Base-by-base conservation (phyloP, 2,113 vertebrate genomes). In the Lasiurus cinereus region DNA sequence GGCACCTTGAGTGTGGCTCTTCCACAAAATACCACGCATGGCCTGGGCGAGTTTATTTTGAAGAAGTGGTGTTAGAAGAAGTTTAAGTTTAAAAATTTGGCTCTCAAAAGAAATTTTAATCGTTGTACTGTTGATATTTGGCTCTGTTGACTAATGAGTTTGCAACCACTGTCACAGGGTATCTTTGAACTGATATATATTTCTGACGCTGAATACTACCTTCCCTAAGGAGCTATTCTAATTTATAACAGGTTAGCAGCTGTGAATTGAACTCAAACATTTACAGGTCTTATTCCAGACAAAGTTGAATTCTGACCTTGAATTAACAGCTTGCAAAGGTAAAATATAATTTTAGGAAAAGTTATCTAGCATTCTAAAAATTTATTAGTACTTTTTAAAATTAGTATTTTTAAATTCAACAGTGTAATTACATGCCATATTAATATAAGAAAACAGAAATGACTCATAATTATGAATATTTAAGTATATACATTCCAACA, bases 381-480 rank as follows among this genome's bases (percentile, higher is more conserved):
- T 39, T 4, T 79, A 89, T 64, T 89, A 82, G 62, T 46, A 85
- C 85, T 88, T 91, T 46, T 78, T n/a, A n/a, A 4, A 78, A 56
- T 67, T 91, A n/a, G n/a, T n/a, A 89, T 91, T 69, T 92, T 83
- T 11, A 92, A 69, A 89, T 59, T 36, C 5, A 59, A 85, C 8
- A 15, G 43, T 76, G 15, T n/a, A 33, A 50, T 91, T 83, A 39
- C 0, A 36, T 48, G 69, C 31, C 69, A 0, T 27, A 85, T 31
- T 83, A 56, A 0, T 12, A 82, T 31, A 69, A 48, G 33, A 85
- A 70, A 88, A 43, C 3, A 66, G 90, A 95, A 96, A 70, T 72
- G 54, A 93, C 84, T 92, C 24, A 82, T 83, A 93, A 97, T 96
- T 93, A 95, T 3, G 74, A 96, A 80, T 85, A 59, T 95, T 96